These are phyloP conservation scores for Mythimna loreyi DNA, from an alignment of 2,888 invertebrate genomes.

Conservation along the genomic window DNA sequence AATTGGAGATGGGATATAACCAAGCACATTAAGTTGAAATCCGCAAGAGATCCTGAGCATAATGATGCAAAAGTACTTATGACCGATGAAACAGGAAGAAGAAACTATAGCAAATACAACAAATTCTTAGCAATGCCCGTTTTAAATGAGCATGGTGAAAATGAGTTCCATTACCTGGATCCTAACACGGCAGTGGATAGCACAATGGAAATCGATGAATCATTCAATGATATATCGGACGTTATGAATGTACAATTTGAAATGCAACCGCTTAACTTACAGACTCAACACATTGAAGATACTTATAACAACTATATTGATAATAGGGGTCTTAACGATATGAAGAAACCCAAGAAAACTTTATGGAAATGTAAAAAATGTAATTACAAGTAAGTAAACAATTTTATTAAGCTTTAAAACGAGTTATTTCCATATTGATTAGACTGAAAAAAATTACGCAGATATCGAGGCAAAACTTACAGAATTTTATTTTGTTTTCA, in stretches of 20 bases:
- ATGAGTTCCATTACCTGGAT: slow-evolving; percentile 85
- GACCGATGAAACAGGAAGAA: slow-evolving; percentile 97
- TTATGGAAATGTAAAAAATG: slow-evolving; percentile 98
- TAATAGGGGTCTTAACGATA: slow-evolving; percentile 75
- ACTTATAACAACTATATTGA: slow-evolving; percentile 73
- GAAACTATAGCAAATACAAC: slow-evolving; percentile 98
- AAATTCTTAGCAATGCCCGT: slow-evolving; percentile 94
- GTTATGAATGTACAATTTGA: slow-evolving; percentile 84
- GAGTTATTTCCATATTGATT: not conserved
- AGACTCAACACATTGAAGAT: slow-evolving; percentile 80
- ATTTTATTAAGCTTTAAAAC: not conserved
- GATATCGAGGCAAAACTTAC: not conserved
- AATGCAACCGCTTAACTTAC: slow-evolving; percentile 92
- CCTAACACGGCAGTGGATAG: slow-evolving; percentile 83
- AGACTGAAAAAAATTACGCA: not conserved
- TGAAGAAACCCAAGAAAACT: slow-evolving; percentile 92
- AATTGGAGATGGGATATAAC: slow-evolving; percentile 99
- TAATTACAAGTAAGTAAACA: slow-evolving; percentile 93
- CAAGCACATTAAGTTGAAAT: slow-evolving; percentile 98
- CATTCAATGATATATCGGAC: slow-evolving; percentile 87
- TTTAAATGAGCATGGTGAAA: slow-evolving; percentile 91
- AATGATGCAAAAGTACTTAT: slow-evolving; percentile 95
- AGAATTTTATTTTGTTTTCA: slow-evolving; percentile 60
- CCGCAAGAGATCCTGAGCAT: slow-evolving; percentile 95
- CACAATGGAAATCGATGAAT: slow-evolving; percentile 85